Conservation (phyloP, 92 coral and sea anemone genomes). For the Epizoanthus scotinus region DNA sequence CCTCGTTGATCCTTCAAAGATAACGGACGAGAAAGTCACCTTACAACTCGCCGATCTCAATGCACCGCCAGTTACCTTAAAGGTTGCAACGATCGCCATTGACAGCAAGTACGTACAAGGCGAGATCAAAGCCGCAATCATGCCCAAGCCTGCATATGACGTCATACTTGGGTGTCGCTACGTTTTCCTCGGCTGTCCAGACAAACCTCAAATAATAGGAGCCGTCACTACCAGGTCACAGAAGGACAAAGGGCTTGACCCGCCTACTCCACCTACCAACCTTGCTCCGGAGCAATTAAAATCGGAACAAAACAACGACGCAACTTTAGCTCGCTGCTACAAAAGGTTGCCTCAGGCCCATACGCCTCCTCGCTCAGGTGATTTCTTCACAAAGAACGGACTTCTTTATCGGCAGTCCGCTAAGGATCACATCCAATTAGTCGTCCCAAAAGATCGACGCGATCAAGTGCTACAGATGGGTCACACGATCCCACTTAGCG, state of each 20-base stretch:
- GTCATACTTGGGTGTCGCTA: conserved; percentile 20
- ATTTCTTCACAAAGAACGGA: conserved; percentile 11
- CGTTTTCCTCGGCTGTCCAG: conserved; percentile 16
- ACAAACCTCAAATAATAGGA: conserved; percentile 14
- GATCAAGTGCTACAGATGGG: conserved; percentile 47
- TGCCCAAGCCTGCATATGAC: conserved; percentile 21
- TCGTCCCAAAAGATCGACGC: conserved; percentile 52
- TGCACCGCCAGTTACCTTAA: conserved; percentile 17
- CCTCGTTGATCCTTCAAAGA: conserved; percentile 12
- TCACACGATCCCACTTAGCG: conserved; percentile 56
- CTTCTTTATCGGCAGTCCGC: conserved; percentile 20
- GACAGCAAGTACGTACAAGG: conserved; percentile 16
- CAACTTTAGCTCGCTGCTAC: conserved; percentile 13
- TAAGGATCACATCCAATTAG: conserved; percentile 19
- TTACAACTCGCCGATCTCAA: conserved; percentile 7
- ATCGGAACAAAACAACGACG: conserved; percentile 7
- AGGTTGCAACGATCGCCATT: conserved; percentile 15
- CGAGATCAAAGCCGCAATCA: conserved; percentile 18
- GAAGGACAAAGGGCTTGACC: conserved; percentile 16
- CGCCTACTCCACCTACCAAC: conserved; percentile 12
- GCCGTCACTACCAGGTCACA: conserved; percentile 24
- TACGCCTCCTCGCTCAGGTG: conserved; percentile 21
- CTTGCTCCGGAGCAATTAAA: background rate
- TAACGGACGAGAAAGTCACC: conserved; percentile 7
- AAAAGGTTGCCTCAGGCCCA: conserved; percentile 16